phyloP scores from a whole-genome alignment of 1,140 invertebrate genomes.

The Hyposmocoma kahamanoa region DNA sequence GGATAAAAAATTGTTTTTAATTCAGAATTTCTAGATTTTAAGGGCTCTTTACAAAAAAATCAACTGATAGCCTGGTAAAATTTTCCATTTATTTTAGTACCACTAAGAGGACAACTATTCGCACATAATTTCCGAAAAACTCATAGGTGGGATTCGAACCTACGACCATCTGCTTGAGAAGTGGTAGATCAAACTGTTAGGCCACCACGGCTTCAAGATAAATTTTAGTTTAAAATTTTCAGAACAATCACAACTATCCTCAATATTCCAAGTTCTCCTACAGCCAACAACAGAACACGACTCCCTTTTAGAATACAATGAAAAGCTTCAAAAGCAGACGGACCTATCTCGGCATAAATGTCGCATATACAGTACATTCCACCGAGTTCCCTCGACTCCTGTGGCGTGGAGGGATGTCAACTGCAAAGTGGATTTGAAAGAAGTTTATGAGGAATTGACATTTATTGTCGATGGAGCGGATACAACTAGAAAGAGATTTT shows the following conservation, averaged over 20 bases:
- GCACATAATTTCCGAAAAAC: no score
- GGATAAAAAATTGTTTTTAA: no score
- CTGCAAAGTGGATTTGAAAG: conserved; percentile 19
- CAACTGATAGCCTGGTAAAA: no score
- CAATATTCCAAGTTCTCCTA: conserved; percentile 35
- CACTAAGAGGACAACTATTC: no score
- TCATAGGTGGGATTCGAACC: no score
- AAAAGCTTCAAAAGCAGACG: conserved; percentile 33
- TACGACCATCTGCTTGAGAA: no score
- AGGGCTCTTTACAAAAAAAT: no score
- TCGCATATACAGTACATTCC: conserved; percentile 43
- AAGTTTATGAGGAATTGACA: conserved; percentile 39
- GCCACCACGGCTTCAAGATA: no score
- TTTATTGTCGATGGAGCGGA: conserved; percentile 16
- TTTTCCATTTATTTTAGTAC: no score
- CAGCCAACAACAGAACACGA: conserved; percentile 24
- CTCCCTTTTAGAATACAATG: conserved; percentile 46
- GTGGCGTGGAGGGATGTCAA: conserved; percentile 11
- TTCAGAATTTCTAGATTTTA: no score
- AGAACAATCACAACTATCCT: conserved; percentile 29
- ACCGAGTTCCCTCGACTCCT: conserved; percentile 30
- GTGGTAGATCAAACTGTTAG: no score
- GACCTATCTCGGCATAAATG: conserved; percentile 36
- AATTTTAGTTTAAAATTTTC: no score
- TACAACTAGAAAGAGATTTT: conserved; percentile 17